phyloP scores from a whole-genome alignment of 1,140 invertebrate genomes.

The Orussus abietinus region DNA sequence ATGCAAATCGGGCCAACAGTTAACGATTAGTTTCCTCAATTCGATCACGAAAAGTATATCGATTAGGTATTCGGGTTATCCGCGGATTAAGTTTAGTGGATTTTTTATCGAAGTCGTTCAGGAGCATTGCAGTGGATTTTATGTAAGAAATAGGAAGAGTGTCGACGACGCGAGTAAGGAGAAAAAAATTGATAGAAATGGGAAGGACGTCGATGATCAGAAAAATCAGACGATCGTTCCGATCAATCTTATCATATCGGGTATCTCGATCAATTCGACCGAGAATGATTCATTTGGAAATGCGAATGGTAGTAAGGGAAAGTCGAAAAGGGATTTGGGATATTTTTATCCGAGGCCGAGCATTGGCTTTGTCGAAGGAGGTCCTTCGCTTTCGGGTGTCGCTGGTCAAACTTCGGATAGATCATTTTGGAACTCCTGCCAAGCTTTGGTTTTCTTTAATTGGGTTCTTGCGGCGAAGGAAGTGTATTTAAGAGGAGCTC shows the following conservation, averaged over 20 bases:
- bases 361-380: constrained; percentile 5
- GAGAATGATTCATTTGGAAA: background rate
- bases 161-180: too few species aligned
- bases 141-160: too few species aligned
- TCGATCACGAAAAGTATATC: constrained; percentile 18
- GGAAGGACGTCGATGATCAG: too few species aligned
- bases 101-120: constrained; percentile 57
- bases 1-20: constrained; percentile 52
- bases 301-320: constrained; percentile 1
- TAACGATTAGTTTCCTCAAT: constrained; percentile 29
- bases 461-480: constrained; percentile 37
- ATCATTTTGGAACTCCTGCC: constrained; percentile 18
- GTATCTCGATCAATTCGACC: background rate
- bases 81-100: constrained; percentile 41
- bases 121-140: constrained; percentile 45
- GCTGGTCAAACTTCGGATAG: constrained; percentile 4
- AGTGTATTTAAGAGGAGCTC: constrained; percentile 24
- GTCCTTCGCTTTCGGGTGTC: constrained; percentile 10
- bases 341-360: constrained; percentile 32
- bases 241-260: too few species aligned
- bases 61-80: constrained; percentile 28
- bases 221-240: too few species aligned
- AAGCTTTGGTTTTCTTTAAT: constrained; percentile 30
- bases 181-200: too few species aligned
- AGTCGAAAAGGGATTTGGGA: constrained; percentile 27